A percentile compares a stretch with the other conserved stretches of the same genome.
Conservation (phyloP, 1,140 invertebrate species). For the Drosophila ananassae region DNA sequence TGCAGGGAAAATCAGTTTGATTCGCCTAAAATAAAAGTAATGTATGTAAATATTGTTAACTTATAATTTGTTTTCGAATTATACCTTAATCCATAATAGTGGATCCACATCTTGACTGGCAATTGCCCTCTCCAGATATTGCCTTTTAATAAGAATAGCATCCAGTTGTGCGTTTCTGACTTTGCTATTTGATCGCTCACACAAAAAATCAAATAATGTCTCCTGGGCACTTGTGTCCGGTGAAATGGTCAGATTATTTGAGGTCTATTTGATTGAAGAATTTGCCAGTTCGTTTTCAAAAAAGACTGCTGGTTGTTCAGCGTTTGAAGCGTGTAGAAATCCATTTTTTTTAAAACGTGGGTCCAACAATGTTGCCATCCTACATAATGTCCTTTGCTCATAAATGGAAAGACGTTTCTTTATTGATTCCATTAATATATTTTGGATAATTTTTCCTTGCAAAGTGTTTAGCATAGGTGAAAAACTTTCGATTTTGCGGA, state of each 20-base stretch:
- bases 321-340: conserved; percentile 28
- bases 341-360: conserved; percentile 26
- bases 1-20: conserved; percentile 3
- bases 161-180: conserved; percentile 5
- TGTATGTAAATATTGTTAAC: background rate
- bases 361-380: conserved; percentile 4
- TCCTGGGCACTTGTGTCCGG: conserved; percentile 7
- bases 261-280: conserved; percentile 12
- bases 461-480: background rate
- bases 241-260: conserved; percentile 6
- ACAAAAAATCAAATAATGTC: conserved; percentile 21
- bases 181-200: conserved; percentile 12
- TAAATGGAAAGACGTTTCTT: conserved; percentile 1
- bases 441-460: conserved; percentile 3
- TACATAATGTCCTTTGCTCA: background rate
- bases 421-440: conserved; percentile 2
- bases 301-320: conserved; percentile 26
- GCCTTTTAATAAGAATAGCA: conserved; percentile 30
- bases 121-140: conserved; percentile 22
- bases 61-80: conserved; percentile 1
- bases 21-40: conserved; percentile 8
- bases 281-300: conserved; percentile 31
- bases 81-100: conserved; percentile 31
- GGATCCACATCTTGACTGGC: conserved; percentile 25
- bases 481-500: background rate